Percentiles rank a stretch among this genome's conserved stretches.
These are phyloP conservation scores for Eupsittula cactorum DNA, from an alignment of 2,113 vertebrate genomes.

Conservation along the genomic window DNA sequence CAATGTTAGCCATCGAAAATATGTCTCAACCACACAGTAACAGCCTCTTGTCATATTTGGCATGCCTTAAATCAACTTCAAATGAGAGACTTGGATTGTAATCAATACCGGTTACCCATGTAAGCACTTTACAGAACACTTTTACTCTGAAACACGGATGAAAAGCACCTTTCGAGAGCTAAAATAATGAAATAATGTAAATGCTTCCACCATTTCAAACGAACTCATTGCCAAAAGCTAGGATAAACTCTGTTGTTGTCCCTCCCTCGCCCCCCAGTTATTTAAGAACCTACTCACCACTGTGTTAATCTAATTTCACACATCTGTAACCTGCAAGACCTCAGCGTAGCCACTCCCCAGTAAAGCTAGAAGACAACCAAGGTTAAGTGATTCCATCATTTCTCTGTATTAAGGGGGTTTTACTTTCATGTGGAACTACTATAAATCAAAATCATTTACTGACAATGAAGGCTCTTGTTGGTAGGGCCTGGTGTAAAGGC, in stretches of 20 bases:
- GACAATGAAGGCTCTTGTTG: accelerated
- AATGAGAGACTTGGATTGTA: not conserved
- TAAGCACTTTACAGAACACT: slow-evolving; percentile 20
- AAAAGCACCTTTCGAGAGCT: not conserved
- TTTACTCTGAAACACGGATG: not conserved
- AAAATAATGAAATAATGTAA: not conserved
- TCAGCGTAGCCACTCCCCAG: not conserved
- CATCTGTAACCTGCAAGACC: not conserved
- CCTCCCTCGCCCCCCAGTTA: too few relatives aligned
- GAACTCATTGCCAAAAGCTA: not conserved
- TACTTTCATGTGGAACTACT: not conserved
- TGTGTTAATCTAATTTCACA: not conserved
- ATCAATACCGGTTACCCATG: not conserved
- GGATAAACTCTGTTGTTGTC: not conserved
- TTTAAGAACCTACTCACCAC: not conserved
- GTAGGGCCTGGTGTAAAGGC: not conserved
- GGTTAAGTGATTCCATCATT: not conserved
- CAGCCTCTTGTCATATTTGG: not conserved
- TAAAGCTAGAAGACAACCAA: not conserved
- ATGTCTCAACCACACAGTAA: not conserved
- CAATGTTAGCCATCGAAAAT: slow-evolving; percentile 14
- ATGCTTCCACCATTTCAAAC: not conserved
- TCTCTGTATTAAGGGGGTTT: not conserved
- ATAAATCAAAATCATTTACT: not conserved
- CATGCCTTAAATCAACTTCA: slow-evolving; percentile 35